A percentile compares a stretch with the other conserved stretches of the same genome.
Evolutionary conservation across 2,888 invertebrate genomes (phyloP).

Genomic region (Torymus auratus): DNA sequence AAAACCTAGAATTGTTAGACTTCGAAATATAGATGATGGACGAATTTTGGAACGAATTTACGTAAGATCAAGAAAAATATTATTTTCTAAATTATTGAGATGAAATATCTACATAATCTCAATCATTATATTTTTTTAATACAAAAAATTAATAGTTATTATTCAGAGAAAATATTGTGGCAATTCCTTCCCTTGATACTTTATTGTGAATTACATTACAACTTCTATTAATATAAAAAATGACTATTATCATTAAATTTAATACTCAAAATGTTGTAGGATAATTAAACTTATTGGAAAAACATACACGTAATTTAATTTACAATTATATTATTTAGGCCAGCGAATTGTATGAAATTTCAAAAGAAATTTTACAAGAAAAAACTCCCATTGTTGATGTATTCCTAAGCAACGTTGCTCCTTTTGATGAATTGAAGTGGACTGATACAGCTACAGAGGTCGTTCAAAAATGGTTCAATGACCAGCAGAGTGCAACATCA

Average conservation of each 20-base stretch:
- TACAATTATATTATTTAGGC: slow-evolving; percentile 55
- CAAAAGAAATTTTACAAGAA: slow-evolving; percentile 71
- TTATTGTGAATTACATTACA: no score
- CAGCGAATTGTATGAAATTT: slow-evolving; percentile 73
- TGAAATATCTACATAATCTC: no score
- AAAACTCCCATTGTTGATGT: slow-evolving; percentile 77
- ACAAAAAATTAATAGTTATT: no score
- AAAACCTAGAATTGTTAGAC: slow-evolving; percentile 70
- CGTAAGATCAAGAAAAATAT: slow-evolving; percentile 49
- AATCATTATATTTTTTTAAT: no score
- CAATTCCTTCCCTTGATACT: no score
- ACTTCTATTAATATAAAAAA: no score
- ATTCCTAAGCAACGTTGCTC: slow-evolving; percentile 78
- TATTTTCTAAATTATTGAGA: no score
- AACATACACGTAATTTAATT: no score
- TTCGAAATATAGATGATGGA: slow-evolving; percentile 82
- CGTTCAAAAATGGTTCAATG: slow-evolving; percentile 73
- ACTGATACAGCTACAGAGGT: slow-evolving; percentile 75
- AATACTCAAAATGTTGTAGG: no score
- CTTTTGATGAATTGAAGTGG: slow-evolving; percentile 80
- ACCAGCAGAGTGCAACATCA: slow-evolving; percentile 63
- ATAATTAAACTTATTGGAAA: no score
- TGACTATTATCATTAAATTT: no score
- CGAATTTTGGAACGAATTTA: slow-evolving; percentile 57
- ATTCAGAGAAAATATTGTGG: no score